Base-by-base conservation (phyloP, 2,113 vertebrate genomes). In the Labrus mixtus region DNA sequence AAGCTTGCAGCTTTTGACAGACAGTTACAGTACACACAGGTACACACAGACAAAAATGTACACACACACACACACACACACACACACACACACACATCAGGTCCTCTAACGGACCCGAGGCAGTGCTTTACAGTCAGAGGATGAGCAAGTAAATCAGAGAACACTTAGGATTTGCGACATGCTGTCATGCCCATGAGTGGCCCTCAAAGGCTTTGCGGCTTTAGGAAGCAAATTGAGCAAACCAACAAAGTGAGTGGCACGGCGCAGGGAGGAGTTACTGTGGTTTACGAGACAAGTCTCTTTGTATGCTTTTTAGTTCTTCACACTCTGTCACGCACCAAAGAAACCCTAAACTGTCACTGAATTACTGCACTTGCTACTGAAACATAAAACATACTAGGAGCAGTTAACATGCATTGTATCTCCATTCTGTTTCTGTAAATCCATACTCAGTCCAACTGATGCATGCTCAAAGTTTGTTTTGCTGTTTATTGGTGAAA, bases 161-260 rank as follows among this genome's bases (percentile, higher is more conserved):
- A 43, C 25, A 61, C 79, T 82, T 79, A 81, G 10, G 57, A 71
- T 88, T 76, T 76, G 84, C 45, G 8, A 85, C 78, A 51, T 61
- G 84, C 76, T 89, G 89, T 78, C 79, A 36, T 76, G 79, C 79
- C 75, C 81, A 64, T 65, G 63, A 81, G 79, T 83, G 79, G 90
- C 82, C 62, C 68, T 85, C 82, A 84, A 89, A 91, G 74, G 78
- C 80, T 86, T 82, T 83, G 86, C 73, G 85, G 87, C 29, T 83
- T 90, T 69, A 60, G 75, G 75, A 81, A 88, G 76, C 79, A 90
- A 88, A 92, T 85, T 89, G 88, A 83, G 73, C 70, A 79, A 84
- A 91, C 86, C 82, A 78, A 79, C 87, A 89, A 82, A 86, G 87
- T 86, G 76, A 92, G 89, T 83, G 91, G 84, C 89, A 88, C 39